These are phyloP conservation scores for Mythimna vitellina DNA, from an alignment of 2,888 invertebrate genomes.

Conservation along the genomic window DNA sequence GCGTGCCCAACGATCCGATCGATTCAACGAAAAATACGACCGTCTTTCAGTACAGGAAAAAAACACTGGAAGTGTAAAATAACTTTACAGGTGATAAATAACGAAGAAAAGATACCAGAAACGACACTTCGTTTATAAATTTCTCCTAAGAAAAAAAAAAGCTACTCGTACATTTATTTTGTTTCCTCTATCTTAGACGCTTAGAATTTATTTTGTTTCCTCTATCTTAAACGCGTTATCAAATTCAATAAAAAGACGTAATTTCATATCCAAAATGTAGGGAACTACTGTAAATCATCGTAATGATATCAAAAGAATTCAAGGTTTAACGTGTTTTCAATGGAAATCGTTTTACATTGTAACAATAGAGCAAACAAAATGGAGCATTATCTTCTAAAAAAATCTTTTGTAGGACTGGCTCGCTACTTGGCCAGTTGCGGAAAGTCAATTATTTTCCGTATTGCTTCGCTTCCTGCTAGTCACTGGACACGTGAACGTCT, in stretches of 20 bases:
- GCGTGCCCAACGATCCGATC: no score
- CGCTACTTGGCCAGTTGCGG: slow-evolving; percentile 41
- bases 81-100: no score
- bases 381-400: slow-evolving; percentile 23
- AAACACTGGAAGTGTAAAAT: no score
- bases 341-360: slow-evolving; percentile 32
- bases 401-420: slow-evolving; percentile 34
- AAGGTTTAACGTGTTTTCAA: slow-evolving; percentile 50
- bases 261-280: slow-evolving; percentile 12
- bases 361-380: slow-evolving; percentile 33
- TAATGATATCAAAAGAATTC: slow-evolving; percentile 31
- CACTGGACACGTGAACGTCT: slow-evolving; percentile 64
- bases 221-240: background rate
- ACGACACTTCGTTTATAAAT: background rate
- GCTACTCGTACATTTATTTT: background rate
- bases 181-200: background rate
- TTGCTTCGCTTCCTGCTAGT: slow-evolving; percentile 65
- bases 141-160: background rate
- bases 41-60: no score
- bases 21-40: no score
- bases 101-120: no score
- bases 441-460: slow-evolving; percentile 63
- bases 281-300: background rate
- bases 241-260: background rate
- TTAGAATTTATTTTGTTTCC: no score